Base-by-base conservation (phyloP, 2,113 vertebrate genomes). In the Ictalurus punctatus region DNA sequence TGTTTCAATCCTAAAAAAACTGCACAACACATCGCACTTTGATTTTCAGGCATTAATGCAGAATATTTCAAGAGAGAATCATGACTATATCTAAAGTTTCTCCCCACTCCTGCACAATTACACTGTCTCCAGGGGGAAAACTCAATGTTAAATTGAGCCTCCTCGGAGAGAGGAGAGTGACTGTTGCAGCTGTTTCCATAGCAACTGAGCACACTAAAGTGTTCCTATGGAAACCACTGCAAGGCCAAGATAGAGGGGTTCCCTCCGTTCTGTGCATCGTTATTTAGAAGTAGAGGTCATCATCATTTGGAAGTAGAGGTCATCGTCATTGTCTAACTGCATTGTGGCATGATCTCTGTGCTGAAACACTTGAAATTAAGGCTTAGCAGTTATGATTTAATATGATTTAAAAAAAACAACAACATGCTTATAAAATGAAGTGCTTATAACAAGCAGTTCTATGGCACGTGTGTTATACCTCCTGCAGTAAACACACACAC, bases 181-280 rank as follows among this genome's bases (percentile, higher is more conserved):
- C n/a, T 34, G 85, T 44, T 73, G 71, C 34, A 8, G 30, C 44
- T 13, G 48, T 89, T 74, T 73, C 88, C 86, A 89, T 85, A 74
- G 86, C 78, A 91, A 89, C 88, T 44, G 90, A 85, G 85, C 90
- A 91, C 88, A 91, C 74, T 85, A 23, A 91, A 30, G 67, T 87
- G 90, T 89, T 91, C 6, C 86, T 85, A 89, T 89, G 88, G 88
- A 89, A 87, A 91, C 86, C 27, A 40, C 8, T 79, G 84, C 61
- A 85, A 81, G 56, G 37, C 34, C 21, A 90, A 78, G 27, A 65
- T 40, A 59, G 85, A 56, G 56, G 90, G 82, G 56, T 85, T 69
- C 56, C 83, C 56, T 56, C 54, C 12, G 48, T 85, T 71, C 37
- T 61, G 23, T 69, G 54, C 23, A 44, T 69, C 23, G 56, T 76